phyloP scores from a whole-genome alignment of 1,140 invertebrate genomes.

The Ceratoteleas bidentatus region DNA sequence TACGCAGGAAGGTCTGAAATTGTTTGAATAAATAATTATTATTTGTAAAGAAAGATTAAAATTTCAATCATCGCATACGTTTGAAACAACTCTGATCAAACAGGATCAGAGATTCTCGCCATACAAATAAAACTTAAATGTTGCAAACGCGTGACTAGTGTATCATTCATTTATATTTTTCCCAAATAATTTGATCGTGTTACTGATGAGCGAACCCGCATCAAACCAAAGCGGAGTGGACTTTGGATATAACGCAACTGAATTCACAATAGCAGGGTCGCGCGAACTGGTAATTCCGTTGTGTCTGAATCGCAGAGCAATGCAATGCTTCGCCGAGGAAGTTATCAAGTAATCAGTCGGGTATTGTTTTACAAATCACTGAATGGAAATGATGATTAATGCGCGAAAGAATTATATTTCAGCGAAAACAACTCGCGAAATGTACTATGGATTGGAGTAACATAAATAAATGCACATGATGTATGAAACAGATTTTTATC shows the following conservation, averaged over 20 bases:
- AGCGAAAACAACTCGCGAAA: constrained; percentile 4
- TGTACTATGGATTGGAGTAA: too few species aligned
- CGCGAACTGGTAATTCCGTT: constrained; percentile 66
- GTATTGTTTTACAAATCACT: constrained; percentile 80
- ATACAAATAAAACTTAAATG: too few species aligned
- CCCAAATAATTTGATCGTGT: constrained; percentile 63
- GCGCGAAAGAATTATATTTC: constrained; percentile 42
- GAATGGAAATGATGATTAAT: constrained; percentile 76
- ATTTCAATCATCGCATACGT: too few species aligned
- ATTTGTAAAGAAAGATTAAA: too few species aligned
- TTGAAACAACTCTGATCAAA: too few species aligned
- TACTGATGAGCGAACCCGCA: constrained; percentile 64
- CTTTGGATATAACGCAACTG: constrained; percentile 59
- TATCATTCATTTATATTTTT: constrained; percentile 47
- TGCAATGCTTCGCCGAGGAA: constrained; percentile 46
- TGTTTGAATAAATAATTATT: too few species aligned
- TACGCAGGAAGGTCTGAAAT: too few species aligned
- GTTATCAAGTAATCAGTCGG: constrained; percentile 78
- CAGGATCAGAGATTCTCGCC: too few species aligned
- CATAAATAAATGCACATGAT: too few species aligned
- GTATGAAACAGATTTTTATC: too few species aligned
- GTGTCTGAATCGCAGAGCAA: constrained; percentile 60
- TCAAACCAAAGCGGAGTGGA: constrained; percentile 63
- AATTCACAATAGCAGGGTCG: constrained; percentile 60
- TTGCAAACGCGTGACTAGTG: too few species aligned